Evolutionary conservation across 2,888 invertebrate species (phyloP).

Genomic region (Alentia gelatinosa): DNA sequence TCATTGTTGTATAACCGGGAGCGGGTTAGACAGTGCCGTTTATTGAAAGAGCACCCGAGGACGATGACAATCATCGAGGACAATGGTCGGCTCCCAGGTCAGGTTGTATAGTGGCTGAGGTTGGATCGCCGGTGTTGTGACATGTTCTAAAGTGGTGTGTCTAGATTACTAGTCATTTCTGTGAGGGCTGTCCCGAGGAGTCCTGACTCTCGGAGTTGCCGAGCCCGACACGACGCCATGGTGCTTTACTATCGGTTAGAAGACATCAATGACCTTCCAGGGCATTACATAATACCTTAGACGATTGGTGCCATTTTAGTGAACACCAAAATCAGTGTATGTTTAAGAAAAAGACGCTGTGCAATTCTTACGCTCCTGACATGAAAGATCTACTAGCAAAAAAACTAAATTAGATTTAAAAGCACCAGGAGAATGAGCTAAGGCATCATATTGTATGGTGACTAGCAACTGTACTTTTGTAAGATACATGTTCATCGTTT

Average conservation of each 20-base stretch:
- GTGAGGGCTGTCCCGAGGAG: neutral
- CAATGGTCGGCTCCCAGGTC: too few species aligned
- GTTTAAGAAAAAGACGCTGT: neutral
- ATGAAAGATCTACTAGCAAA: neutral
- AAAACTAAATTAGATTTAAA: neutral
- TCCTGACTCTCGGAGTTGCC: neutral
- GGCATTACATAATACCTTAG: neutral
- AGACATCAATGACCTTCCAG: neutral
- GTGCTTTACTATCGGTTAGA: neutral
- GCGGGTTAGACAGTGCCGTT: too few species aligned
- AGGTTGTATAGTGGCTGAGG: too few species aligned
- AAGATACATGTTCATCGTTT: neutral
- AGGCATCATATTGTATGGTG: neutral
- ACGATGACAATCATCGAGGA: too few species aligned
- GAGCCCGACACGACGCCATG: neutral
- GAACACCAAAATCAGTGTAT: neutral
- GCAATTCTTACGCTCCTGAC: neutral
- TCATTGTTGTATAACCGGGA: too few species aligned
- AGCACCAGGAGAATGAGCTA: neutral
- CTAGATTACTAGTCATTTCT: neutral
- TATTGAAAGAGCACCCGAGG: too few species aligned
- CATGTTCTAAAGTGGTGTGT: too few species aligned
- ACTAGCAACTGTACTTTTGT: neutral
- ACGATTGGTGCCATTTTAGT: too few species aligned
- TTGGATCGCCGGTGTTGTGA: too few species aligned